Base-by-base conservation (phyloP, 2,888 invertebrate genomes). In the Piscicola geometra region DNA sequence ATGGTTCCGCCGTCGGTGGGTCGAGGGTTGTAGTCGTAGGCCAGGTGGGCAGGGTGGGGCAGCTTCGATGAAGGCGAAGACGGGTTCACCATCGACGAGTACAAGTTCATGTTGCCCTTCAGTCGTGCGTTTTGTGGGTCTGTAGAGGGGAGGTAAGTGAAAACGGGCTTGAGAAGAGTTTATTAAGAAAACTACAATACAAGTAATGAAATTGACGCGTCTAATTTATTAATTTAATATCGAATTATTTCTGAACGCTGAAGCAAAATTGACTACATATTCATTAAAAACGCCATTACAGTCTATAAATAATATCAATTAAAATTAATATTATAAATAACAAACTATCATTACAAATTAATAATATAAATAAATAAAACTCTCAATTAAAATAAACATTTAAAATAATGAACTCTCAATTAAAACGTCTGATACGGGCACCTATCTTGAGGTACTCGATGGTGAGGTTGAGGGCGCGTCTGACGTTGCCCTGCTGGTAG, bases 101-200 rank as follows among this genome's bases (percentile, higher is more conserved):
- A 98, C 86, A 94, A 96, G 0, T 90, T 90, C 80, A 93, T 90
- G 86, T 99, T 99, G 69, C 94, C 94, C 67, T 88, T 87, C 0
- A 95, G 98, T 52, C 98, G 88, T 68, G 90, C 88, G 86, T 99
- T 98, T 12, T 80, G 77, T 0, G 87, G 87, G 32, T 85, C 87
- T 86, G 80, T 35, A 80, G 71, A 32, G 77, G 30, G 66, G n/a
- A n/a, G n/a, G n/a, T n/a, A n/a, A n/a, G 2, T 75, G 28, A 76
- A n/a, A 64, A 5, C 15, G 56, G 1, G 21, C n/a, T n/a, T n/a
- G n/a, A n/a, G n/a, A n/a, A n/a, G n/a, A n/a, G n/a, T n/a, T n/a
- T n/a, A n/a, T n/a, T n/a, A n/a, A n/a, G n/a, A n/a, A n/a, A n/a
- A n/a, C n/a, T n/a, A n/a, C n/a, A n/a, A n/a, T n/a, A n/a, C n/a